A percentile compares a stretch with the other conserved stretches of the same genome.
These are phyloP conservation scores for Solea solea DNA, from an alignment of 2,113 vertebrate species.

Conservation along the genomic window DNA sequence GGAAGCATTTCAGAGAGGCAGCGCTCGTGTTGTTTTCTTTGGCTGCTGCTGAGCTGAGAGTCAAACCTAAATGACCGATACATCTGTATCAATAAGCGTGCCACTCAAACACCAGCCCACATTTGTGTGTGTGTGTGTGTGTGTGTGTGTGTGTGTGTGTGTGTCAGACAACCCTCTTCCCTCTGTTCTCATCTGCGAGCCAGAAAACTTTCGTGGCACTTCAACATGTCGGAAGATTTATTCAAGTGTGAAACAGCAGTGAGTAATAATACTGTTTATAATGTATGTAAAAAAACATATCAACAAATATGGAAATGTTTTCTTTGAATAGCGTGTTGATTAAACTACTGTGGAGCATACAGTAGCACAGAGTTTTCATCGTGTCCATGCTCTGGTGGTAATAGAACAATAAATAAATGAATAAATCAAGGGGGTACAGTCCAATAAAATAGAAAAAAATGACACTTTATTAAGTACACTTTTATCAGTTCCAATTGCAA, in stretches of 20 bases:
- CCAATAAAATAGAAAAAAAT: too few species aligned
- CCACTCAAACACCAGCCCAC: constrained; percentile 69
- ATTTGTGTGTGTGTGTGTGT: constrained; percentile 35
- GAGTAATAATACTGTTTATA: constrained; percentile 51
- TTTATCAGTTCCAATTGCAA: too few species aligned
- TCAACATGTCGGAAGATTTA: constrained; percentile 44
- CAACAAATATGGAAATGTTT: not conserved
- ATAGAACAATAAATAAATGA: too few species aligned
- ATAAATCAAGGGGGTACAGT: too few species aligned
- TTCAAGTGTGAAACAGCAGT: constrained; percentile 59
- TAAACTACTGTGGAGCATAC: not conserved
- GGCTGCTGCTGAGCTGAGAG: constrained; percentile 68
- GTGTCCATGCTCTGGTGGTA: too few species aligned
- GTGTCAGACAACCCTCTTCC: constrained; percentile 56
- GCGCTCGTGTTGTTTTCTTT: constrained; percentile 79
- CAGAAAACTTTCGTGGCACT: constrained; percentile 45
- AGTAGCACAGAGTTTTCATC: too few species aligned
- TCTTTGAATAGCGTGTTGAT: not conserved
- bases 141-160: constrained; percentile 28
- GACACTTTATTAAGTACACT: too few species aligned
- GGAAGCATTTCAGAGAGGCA: constrained; percentile 71
- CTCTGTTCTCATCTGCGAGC: constrained; percentile 62
- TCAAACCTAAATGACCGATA: constrained; percentile 82
- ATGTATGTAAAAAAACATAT: constrained; percentile 25
- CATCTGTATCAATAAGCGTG: constrained; percentile 84